A percentile compares a stretch with the other conserved stretches of the same genome.
These are phyloP conservation scores for Malthinus seriepunctatus DNA, from an alignment of 2,888 invertebrate genomes.

Conservation along the genomic window DNA sequence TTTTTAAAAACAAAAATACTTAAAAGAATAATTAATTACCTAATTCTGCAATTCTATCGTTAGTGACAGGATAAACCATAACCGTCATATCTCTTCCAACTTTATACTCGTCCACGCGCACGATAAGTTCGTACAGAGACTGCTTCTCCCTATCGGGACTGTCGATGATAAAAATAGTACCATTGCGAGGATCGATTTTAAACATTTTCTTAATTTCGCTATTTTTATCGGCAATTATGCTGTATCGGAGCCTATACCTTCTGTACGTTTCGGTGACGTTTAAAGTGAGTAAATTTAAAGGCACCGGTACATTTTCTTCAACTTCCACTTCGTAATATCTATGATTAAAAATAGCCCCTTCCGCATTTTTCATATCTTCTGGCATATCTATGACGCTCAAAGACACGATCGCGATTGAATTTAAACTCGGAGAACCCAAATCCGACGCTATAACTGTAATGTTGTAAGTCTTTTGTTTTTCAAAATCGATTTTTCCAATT, in stretches of 20 bases:
- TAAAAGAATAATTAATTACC: constrained; percentile 43
- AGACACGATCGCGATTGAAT: constrained; percentile 74
- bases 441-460: constrained; percentile 83
- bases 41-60: constrained; percentile 72
- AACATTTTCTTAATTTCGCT: constrained; percentile 65
- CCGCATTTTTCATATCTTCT: constrained; percentile 54
- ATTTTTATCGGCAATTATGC: constrained; percentile 64
- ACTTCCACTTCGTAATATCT: constrained; percentile 80
- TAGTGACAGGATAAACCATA: constrained; percentile 76
- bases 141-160: constrained; percentile 76
- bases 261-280: constrained; percentile 73
- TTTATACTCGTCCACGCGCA: constrained; percentile 59
- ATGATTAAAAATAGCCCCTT: constrained; percentile 53
- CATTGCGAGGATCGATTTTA: constrained; percentile 75
- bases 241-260: constrained; percentile 67
- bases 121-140: constrained; percentile 65
- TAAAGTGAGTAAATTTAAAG: constrained; percentile 73
- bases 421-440: constrained; percentile 80
- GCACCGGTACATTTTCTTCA: constrained; percentile 78
- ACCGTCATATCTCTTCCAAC: constrained; percentile 70
- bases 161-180: constrained; percentile 72
- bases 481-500: constrained; percentile 72
- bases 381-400: constrained; percentile 70
- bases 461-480: constrained; percentile 68
- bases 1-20: neutral